These are phyloP conservation scores for Eumerus sabulonum DNA, from an alignment of 2,888 invertebrate species.

Conservation along the genomic window DNA sequence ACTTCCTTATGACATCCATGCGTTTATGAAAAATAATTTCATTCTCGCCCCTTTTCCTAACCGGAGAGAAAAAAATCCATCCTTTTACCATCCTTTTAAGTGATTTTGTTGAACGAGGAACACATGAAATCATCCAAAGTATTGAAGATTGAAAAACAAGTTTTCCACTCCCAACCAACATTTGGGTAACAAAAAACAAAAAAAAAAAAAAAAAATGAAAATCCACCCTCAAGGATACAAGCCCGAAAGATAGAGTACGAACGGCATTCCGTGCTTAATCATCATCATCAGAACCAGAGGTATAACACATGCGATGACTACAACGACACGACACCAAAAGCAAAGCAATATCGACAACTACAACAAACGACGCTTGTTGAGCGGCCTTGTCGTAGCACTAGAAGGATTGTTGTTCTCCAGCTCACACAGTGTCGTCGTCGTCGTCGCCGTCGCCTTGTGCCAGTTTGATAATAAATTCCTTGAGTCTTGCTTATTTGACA, in stretches of 20 bases:
- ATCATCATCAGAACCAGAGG: slow-evolving; percentile 38
- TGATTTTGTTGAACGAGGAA: no score
- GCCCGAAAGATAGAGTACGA: slow-evolving; percentile 21
- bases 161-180: neutral
- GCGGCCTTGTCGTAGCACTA: slow-evolving; percentile 28
- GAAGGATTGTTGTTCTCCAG: neutral
- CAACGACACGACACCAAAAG: no score
- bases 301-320: slow-evolving; percentile 29
- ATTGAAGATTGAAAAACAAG: no score
- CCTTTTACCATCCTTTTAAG: no score
- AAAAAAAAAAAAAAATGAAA: no score
- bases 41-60: no score
- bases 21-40: no score
- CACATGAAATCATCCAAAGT: no score
- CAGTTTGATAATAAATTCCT: slow-evolving; percentile 33
- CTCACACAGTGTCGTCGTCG: neutral
- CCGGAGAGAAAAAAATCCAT: no score
- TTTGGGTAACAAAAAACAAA: neutral
- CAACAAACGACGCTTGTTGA: neutral
- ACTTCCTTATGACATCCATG: no score
- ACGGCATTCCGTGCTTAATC: slow-evolving; percentile 53
- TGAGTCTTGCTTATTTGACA: slow-evolving; percentile 40
- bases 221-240: slow-evolving; percentile 24
- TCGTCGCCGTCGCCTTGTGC: slow-evolving; percentile 12
- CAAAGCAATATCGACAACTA: neutral